Evolutionary conservation across 1,140 invertebrate species (phyloP), one percentile per base, ranked within the genome.

Genomic region (Cotesia chilonis): DNA sequence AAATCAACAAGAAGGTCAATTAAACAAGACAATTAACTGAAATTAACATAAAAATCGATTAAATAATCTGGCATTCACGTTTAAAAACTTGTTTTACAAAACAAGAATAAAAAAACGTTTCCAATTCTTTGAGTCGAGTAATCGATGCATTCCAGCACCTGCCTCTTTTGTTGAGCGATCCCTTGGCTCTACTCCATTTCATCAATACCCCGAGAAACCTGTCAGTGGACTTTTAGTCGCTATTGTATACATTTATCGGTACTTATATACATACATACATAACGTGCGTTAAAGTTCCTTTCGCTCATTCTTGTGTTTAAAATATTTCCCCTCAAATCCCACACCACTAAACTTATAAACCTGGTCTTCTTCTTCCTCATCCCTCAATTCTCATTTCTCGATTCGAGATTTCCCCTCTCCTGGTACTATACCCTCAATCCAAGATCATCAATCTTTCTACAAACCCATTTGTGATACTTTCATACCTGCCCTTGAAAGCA

Each of bases 101-200:
- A 47, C 6, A 47, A 47, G 9, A 55, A n/a, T 5, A 17, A 20
- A 65, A 35, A 65, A 65, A 61, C 7, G 20, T 61, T 7, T 61
- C 20, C 28, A 36, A 61, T 35, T 17, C 41, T 41, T 41, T 41
- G 51, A 28, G 35, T 14, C 61, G 68, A 70, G 72, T 73, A 79
- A 82, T 81, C 80, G 74, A 81, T 80, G 80, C 79, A 80, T 81
- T 82, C 80, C 79, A 80, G 74, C 81, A 82, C 81, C 80, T 82
- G 81, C 78, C 78, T 69, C 76, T 81, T 79, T 76, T 80, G 65
- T 72, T 73, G 66, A 71, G 47, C 47, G 37, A 47, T 71, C 61
- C 61, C 51, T 64, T 20, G 38, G 5, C 41, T 64, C 20, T 14
- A 60, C 41, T 64, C 20, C 37, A 60, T 47, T 36, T 38, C 57